Conservation (phyloP, 2,888 invertebrate species). For the Macropis europaea region DNA sequence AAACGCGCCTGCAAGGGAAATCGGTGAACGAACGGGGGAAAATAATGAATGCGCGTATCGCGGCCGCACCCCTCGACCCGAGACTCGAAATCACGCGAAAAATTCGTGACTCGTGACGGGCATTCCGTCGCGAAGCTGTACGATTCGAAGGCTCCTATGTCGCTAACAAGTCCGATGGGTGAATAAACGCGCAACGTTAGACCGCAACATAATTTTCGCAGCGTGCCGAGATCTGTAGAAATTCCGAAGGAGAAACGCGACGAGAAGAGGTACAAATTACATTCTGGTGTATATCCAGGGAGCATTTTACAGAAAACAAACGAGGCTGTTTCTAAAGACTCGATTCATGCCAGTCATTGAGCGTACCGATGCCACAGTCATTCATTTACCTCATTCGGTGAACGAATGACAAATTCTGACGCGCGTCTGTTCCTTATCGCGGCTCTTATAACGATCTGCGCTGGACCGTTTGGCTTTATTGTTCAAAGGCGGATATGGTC, state of each 20-base stretch:
- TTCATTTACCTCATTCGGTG: conserved; percentile 15
- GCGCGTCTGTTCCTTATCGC: neutral
- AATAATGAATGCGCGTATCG: neutral
- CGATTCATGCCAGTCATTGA: neutral
- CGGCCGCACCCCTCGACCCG: too few species aligned
- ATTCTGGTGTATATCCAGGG: neutral
- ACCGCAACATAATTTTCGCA: neutral
- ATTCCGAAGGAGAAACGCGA: neutral
- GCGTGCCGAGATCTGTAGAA: neutral
- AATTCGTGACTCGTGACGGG: neutral
- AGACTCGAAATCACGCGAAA: neutral
- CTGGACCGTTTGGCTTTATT: neutral
- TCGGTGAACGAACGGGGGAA: conserved; percentile 1
- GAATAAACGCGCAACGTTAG: neutral
- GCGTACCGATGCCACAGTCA: conserved; percentile 12
- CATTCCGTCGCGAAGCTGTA: too few species aligned
- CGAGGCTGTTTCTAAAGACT: neutral
- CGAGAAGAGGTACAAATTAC: neutral
- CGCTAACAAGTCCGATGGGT: too few species aligned
- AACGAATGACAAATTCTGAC: conserved; percentile 8
- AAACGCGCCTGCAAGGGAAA: conserved; percentile 8
- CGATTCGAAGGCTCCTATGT: too few species aligned
- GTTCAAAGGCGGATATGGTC: too few species aligned
- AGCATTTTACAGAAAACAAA: neutral
- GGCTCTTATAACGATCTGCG: neutral